Evolutionary conservation across 2,888 invertebrate species (phyloP), one percentile per base, ranked within the genome.

Genomic region (Octonoba sinensis): DNA sequence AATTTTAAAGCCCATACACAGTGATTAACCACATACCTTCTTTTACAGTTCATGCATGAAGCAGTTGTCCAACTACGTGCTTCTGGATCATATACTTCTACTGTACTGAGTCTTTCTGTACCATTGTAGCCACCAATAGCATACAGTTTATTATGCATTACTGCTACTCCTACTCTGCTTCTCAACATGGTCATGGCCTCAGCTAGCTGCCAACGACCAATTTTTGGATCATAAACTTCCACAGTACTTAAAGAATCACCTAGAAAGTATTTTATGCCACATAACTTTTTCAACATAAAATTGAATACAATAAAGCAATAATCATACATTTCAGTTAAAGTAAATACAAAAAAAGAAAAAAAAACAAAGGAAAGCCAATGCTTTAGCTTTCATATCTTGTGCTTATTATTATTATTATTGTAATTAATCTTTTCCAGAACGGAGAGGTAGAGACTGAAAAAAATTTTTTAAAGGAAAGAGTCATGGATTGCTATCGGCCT

Each of bases 61-160:
- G 95, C 94, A 86, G 92, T 91, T 62, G 91, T 92, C 95, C 96
- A 96, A 77, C 91, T 90, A 86, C 92, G 92, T 54, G 90, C 90
- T 75, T 91, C 90, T 0, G 94, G 93, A 89, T 95, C 93, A 87
- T 93, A 95, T 12, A 94, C 93, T 89, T 96, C 96, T 0, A 95
- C 95, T 0, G 95, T 94, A 46, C 93, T 92, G 18, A 96, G 90
- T 84, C 96, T 90, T 87, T 95, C 95, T 62, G 91, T 91, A 0
- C 96, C 96, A 88, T 96, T 95, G 87, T 95, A 96, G 0, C 96
- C 96, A 12, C 91, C 91, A 87, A 96, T 94, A 1, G 95, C 95
- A 71, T 83, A 83, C 18, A 83, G 60, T 88, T 92, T 91, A 86
- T 94, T 93, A 86, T 93, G 91, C 86, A 95, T 91, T 0, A 95